These are phyloP conservation scores for Eupithecia dodoneata DNA, from an alignment of 2,888 invertebrate genomes.

Conservation along the genomic window DNA sequence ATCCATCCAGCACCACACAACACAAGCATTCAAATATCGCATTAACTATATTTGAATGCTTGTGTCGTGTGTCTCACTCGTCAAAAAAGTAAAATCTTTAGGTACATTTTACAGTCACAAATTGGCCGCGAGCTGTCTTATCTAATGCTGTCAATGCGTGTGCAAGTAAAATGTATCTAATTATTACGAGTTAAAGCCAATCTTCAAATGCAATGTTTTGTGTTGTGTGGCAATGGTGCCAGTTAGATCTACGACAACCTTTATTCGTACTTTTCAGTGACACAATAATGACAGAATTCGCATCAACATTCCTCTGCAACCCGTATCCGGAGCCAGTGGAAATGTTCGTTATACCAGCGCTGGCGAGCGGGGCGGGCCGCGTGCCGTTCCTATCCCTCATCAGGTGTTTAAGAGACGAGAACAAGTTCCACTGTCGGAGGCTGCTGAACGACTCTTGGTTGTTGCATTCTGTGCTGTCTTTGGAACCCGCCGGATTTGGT, in stretches of 20 bases:
- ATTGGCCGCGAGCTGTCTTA: no score
- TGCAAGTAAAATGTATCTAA: no score
- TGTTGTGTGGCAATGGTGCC: neutral
- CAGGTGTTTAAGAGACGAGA: conserved; percentile 68
- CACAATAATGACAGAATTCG: conserved; percentile 82
- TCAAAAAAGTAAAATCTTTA: no score
- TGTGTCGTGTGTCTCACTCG: no score
- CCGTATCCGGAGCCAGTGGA: conserved; percentile 88
- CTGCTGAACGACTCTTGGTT: conserved; percentile 85
- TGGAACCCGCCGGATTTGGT: conserved; percentile 88
- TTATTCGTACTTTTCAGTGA: conserved; percentile 58
- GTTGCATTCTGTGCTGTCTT: conserved; percentile 86
- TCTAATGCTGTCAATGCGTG: no score
- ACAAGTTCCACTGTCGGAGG: conserved; percentile 74
- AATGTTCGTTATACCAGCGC: conserved; percentile 87
- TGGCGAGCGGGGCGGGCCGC: conserved; percentile 75
- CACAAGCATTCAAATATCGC: no score
- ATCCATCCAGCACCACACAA: no score
- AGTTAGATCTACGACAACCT: neutral
- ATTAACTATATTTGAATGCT: no score
- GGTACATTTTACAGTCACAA: no score
- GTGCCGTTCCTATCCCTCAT: conserved; percentile 83
- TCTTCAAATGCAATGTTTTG: neutral
- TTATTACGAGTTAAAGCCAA: no score
- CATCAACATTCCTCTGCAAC: conserved; percentile 87